phyloP scores from a whole-genome alignment of 2,888 invertebrate genomes.

The Dryadula phaetusa region DNA sequence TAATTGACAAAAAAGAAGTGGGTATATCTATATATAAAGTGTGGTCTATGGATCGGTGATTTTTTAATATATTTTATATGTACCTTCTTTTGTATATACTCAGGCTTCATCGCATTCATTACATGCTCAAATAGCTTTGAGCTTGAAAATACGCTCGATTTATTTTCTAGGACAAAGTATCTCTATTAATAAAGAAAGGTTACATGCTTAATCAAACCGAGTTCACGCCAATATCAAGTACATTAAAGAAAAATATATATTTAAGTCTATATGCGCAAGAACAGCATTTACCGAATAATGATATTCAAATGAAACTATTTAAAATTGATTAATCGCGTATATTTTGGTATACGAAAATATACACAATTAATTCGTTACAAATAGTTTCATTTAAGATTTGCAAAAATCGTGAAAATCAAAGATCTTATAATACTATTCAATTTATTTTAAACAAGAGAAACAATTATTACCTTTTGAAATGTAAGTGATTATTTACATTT shows the following conservation, averaged over 20 bases:
- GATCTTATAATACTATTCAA: no score
- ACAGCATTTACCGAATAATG: not conserved
- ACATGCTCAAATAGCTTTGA: conserved; percentile 69
- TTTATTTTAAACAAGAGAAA: not conserved
- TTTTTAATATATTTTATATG: conserved; percentile 39
- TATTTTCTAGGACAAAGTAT: conserved; percentile 77
- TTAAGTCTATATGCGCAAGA: not conserved
- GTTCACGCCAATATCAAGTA: conserved; percentile 57
- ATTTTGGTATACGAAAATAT: no score
- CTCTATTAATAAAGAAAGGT: conserved; percentile 77
- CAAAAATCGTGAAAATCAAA: no score
- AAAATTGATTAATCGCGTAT: no score
- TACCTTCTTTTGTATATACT: conserved; percentile 42
- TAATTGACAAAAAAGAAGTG: not conserved
- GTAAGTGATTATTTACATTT: not conserved
- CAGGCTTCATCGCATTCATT: conserved; percentile 70
- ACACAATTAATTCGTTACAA: no score
- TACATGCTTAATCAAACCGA: conserved; percentile 71
- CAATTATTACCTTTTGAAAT: not conserved
- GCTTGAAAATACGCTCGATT: conserved; percentile 74
- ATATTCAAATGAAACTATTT: no score
- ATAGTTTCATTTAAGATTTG: no score
- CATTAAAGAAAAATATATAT: conserved; percentile 21
- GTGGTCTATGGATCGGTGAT: conserved; percentile 27
- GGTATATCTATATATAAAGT: not conserved